phyloP scores from a whole-genome alignment of 2,113 vertebrate species.

The Vidua macroura region DNA sequence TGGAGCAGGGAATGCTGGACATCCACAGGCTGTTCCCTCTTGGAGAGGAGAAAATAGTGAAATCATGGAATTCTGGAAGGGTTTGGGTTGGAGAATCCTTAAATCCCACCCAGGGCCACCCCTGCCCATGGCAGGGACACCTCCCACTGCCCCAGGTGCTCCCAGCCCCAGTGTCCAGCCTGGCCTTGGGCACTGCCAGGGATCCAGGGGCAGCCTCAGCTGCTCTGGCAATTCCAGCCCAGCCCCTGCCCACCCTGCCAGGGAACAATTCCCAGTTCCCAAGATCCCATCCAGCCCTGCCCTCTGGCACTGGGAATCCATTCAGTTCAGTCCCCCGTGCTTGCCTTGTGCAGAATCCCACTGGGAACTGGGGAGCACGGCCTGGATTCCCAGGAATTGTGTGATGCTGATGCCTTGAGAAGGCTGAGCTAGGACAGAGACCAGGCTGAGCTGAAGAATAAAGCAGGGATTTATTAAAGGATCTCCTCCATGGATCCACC shows the following conservation, averaged over 20 bases:
- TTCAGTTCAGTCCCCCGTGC: accelerated
- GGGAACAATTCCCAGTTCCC: not conserved
- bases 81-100: not conserved
- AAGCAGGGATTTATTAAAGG: not conserved
- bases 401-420: not conserved
- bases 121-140: not conserved
- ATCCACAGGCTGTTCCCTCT: accelerated
- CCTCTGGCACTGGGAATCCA: not conserved
- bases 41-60: not conserved
- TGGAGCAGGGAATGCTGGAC: not conserved
- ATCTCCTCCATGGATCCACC: not conserved
- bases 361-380: accelerated
- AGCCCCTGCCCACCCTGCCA: not conserved
- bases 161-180: not conserved
- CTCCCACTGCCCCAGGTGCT: not conserved
- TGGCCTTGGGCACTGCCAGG: not conserved
- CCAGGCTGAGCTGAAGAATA: not conserved
- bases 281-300: accelerated
- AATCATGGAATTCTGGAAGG: not conserved
- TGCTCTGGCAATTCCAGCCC: not conserved
- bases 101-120: accelerated
- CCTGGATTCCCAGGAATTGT: accelerated
- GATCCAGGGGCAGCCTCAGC: not conserved
- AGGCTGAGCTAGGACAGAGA: not conserved
- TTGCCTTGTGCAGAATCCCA: not conserved